These are phyloP conservation scores for Pararge aegeria DNA, from an alignment of 1,140 invertebrate species.

Conservation along the genomic window DNA sequence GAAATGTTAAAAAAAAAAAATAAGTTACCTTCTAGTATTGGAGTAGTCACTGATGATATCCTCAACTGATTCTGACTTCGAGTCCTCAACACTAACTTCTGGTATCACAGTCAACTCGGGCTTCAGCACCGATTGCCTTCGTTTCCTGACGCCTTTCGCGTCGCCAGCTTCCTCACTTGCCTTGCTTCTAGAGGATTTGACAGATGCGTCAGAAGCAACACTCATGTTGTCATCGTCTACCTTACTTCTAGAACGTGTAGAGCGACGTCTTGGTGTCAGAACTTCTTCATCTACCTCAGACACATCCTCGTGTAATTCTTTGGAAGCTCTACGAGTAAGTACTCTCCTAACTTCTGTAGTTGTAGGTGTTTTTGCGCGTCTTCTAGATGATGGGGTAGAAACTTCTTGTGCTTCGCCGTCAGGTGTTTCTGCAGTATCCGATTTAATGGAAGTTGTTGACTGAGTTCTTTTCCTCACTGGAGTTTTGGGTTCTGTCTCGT, in stretches of 20 bases:
- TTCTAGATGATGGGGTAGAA: conserved; percentile 34
- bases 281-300: conserved; percentile 40
- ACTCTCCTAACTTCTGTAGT: conserved; percentile 57
- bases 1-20: too few species aligned
- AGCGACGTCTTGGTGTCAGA: conserved; percentile 52
- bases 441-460: conserved; percentile 47
- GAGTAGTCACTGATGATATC: conserved; percentile 50
- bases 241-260: conserved; percentile 48
- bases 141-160: conserved; percentile 44
- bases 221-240: conserved; percentile 59
- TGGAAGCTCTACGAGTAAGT: conserved; percentile 55
- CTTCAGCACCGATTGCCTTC: conserved; percentile 58
- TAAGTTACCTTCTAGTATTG: conserved; percentile 50
- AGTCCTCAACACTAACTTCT: conserved; percentile 53
- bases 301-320: conserved; percentile 49
- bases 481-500: conserved; percentile 41
- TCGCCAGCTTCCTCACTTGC: conserved; percentile 43
- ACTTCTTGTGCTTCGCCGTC: conserved; percentile 28
- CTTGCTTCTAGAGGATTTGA: conserved; percentile 45
- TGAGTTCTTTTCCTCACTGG: conserved; percentile 44
- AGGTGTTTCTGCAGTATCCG: conserved; percentile 39
- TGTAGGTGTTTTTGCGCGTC: conserved; percentile 45
- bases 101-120: conserved; percentile 75
- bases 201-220: conserved; percentile 50
- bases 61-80: conserved; percentile 22